Evolutionary conservation across 2,797 vertebrate species (phyloP).

Genomic region (Todus mexicanus): DNA sequence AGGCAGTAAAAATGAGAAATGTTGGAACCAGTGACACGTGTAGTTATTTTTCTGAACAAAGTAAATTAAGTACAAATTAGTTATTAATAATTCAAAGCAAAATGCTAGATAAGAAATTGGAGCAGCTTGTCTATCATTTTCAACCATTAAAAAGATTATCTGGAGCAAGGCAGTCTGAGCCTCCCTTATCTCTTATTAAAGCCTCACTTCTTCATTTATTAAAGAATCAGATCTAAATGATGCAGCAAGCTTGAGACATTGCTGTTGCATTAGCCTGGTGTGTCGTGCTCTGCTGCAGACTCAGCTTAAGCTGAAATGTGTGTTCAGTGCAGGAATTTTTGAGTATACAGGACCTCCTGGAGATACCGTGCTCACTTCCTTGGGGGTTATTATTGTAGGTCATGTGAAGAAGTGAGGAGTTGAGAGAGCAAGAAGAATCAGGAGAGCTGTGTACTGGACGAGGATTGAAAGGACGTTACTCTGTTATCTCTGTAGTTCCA

Average conservation of each 20-base stretch:
- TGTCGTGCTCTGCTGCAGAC: not conserved
- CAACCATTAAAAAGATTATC: conserved; percentile 29
- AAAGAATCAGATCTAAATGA: not conserved
- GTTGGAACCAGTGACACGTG: not conserved
- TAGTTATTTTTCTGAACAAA: conserved; percentile 41
- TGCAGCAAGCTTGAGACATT: not conserved
- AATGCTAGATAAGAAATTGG: conserved; percentile 15
- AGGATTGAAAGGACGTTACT: fast-evolving
- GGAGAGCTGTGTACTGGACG: not conserved
- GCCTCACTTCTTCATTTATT: conserved; percentile 10
- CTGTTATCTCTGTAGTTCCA: fast-evolving
- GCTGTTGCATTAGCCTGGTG: not conserved
- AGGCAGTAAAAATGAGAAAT: conserved; percentile 7
- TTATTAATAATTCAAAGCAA: conserved; percentile 57
- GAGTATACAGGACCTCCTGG: not conserved
- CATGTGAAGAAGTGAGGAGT: not conserved
- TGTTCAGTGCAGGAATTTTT: not conserved
- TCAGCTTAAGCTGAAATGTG: not conserved
- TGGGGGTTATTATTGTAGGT: not conserved
- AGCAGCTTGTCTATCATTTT: conserved; percentile 40
- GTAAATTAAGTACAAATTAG: conserved; percentile 34
- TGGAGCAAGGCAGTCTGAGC: not conserved
- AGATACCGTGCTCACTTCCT: not conserved
- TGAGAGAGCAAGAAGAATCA: not conserved
- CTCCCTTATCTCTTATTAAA: conserved; percentile 37